Evolutionary conservation across 2,113 vertebrate genomes (phyloP).

Genomic region (Paralichthys olivaceus): DNA sequence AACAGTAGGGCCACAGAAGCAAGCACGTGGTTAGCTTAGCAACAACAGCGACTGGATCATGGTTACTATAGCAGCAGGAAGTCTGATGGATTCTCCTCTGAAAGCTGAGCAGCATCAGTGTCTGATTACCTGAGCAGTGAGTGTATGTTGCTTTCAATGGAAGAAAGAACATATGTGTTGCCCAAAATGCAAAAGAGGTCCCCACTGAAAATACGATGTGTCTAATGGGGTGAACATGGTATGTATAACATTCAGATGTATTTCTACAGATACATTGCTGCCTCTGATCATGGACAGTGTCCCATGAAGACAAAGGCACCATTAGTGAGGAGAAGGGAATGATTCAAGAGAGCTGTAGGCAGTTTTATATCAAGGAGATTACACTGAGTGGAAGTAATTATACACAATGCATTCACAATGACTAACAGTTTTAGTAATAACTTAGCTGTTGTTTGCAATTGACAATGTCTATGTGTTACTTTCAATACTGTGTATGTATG

Average conservation of each 20-base stretch:
- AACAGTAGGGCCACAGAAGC: slow-evolving; percentile 9
- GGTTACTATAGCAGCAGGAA: slow-evolving; percentile 62
- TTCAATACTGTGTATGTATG: background rate
- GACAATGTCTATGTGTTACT: background rate
- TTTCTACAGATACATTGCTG: slow-evolving; percentile 25
- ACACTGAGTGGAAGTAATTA: slow-evolving; percentile 31
- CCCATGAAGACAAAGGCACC: slow-evolving; percentile 32
- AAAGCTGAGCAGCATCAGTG: slow-evolving; percentile 17
- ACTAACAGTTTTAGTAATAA: slow-evolving; percentile 2
- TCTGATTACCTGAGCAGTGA: background rate
- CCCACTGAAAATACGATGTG: slow-evolving; percentile 29
- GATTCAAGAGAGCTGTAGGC: slow-evolving; percentile 10
- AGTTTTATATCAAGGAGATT: slow-evolving; percentile 42
- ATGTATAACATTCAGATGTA: slow-evolving; percentile 26
- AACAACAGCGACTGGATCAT: slow-evolving; percentile 35
- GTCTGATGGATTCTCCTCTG: slow-evolving; percentile 8
- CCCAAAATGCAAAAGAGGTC: too few species aligned
- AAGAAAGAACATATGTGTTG: slow-evolving; percentile 10
- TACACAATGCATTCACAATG: slow-evolving; percentile 24
- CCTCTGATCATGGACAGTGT: slow-evolving; percentile 54
- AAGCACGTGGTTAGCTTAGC: slow-evolving; percentile 35
- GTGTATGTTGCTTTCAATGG: slow-evolving; percentile 24
- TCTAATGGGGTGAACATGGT: slow-evolving; percentile 38
- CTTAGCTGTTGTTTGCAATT: slow-evolving; percentile 11
- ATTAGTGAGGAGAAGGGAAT: slow-evolving; percentile 41